Percentiles rank a stretch among this genome's conserved stretches.
These are phyloP conservation scores for Clytia hemisphaerica DNA, from an alignment of 30 jellyfish, hydroid and myxozoan species.

Conservation along the genomic window DNA sequence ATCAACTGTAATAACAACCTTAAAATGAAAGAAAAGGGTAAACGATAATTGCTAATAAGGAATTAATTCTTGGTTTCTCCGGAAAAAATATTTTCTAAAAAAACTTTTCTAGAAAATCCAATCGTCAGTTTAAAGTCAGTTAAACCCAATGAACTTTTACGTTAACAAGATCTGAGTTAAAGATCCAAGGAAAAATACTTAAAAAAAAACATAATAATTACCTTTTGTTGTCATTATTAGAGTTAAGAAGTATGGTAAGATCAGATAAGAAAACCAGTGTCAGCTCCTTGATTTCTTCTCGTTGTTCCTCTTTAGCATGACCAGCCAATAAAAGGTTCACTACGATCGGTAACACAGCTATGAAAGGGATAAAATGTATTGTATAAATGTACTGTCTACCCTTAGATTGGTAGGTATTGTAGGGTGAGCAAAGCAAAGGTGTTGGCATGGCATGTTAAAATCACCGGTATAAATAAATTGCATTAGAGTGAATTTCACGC, in stretches of 20 bases:
- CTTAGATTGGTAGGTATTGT: too few relatives aligned
- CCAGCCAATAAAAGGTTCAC: slow-evolving; percentile 44
- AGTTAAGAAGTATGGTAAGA: slow-evolving; percentile 53
- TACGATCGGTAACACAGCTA: slow-evolving; percentile 85
- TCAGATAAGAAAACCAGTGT: slow-evolving; percentile 72
- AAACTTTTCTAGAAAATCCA: neutral
- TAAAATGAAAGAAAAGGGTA: too few relatives aligned
- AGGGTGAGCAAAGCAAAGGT: too few relatives aligned
- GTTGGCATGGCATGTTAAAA: too few relatives aligned
- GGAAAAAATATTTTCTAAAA: neutral
- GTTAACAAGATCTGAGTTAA: neutral
- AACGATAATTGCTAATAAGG: too few relatives aligned
- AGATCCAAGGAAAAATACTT: neutral
- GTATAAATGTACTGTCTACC: too few relatives aligned
- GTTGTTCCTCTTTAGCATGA: slow-evolving; percentile 9
- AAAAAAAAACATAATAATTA: neutral
- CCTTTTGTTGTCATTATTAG: slow-evolving; percentile 88
- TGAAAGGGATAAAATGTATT: neutral
- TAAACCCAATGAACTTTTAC: neutral
- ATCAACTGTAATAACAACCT: slow-evolving; percentile 90
- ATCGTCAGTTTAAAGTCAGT: neutral
- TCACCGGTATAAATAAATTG: too few relatives aligned
- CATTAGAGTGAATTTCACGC: too few relatives aligned
- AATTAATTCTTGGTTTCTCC: neutral
- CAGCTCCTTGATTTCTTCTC: slow-evolving; percentile 22